Base-by-base conservation (phyloP, 2,113 vertebrate species). In the Trinectes maculatus region DNA sequence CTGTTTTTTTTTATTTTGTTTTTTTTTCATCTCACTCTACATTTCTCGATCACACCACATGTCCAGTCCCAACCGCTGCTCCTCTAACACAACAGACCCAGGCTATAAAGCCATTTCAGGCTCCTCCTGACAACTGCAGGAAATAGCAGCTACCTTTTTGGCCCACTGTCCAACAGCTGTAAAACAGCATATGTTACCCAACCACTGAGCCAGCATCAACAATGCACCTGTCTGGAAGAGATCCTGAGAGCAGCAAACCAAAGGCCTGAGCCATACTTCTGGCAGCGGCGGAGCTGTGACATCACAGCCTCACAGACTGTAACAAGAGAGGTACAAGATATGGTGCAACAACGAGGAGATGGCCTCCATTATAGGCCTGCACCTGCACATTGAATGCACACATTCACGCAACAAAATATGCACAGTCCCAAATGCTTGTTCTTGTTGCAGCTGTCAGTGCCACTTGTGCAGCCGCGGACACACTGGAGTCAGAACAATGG, bases 311-410 rank as follows among this genome's bases (percentile, higher is more conserved):
- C 12, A 19, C 9, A 25, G 33, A 64, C 0, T 13, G 60, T 40
- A 65, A 58, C 57, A 31, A 48, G 29, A 74, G 57, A 74, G 67
- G 33, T 53, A 46, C 77, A 6, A 26, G 44, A 67, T 48, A 39
- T 21, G 5, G 8, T 8, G 51, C 52, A n/a, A 31, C 0, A 9
- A 24, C 47, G 8, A 54, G 68, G 47, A 67, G 66, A 75, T 22
- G 39, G 19, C 22, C 60, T 18, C 46, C 18, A 28, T 62, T 74
- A 54, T 52, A 33, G 13, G 46, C 28, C 64, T 82, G 79, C 85
- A 83, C 86, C 88, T 83, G 81, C 66, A 83, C 79, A 43, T 70
- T 84, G 80, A 90, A 85, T 83, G 70, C 77, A 58, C n/a, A 6
- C 80, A 80, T 76, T 86, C 67, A 87, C 47, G 0, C 79, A 56